Base-by-base conservation (phyloP, 2,113 vertebrate genomes). In the Eleginops maclovinus region DNA sequence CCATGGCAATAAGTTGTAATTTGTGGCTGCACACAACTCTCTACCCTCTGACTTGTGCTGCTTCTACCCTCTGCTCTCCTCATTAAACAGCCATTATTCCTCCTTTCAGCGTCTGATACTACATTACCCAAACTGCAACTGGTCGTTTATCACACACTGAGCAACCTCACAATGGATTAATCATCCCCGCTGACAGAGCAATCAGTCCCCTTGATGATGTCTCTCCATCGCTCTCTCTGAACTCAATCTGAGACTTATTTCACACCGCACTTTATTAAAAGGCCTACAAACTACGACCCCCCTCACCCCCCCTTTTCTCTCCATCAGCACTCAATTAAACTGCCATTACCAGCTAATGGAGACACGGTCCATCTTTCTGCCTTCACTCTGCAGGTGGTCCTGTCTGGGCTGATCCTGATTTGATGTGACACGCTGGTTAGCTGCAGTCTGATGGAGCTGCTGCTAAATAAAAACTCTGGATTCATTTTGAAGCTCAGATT, bases 71-170 rank as follows among this genome's bases (percentile, higher is more conserved):
- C 26, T 0, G 24, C 72, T 58, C n/a, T 12, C 9, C 53, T 80
- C 60, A 46, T 65, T 76, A 44, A 73, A 65, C n/a, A 61, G 21
- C 68, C 47, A 85, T 89, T 84, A 76, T 43, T 90, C 88, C 75
- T 75, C 40, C 68, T 87, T 86, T 68, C 84, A 82, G 51, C 65
- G 14, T 72, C 77, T 77, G 65, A 55, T 76, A 87, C 88, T 91
- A 92, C 91, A 88, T 85, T 88, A 91, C 87, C 90, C 91, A 88
- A 69, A 85, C 65, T 89, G 80, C 88, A 89, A 28, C 73, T 47
- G 78, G 70, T 75, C 82, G 91, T 93, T 88, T 84, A 92, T 92
- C 91, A 93, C 50, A 49, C 26, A 28, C 77, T 14, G 83, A 76
- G 75, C 47, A 56, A 71, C 26, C 75, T 88, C 79, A 67, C 67